Evolutionary conservation across 2,888 invertebrate genomes (phyloP).

Genomic region (Caenorhabditis sp.): DNA sequence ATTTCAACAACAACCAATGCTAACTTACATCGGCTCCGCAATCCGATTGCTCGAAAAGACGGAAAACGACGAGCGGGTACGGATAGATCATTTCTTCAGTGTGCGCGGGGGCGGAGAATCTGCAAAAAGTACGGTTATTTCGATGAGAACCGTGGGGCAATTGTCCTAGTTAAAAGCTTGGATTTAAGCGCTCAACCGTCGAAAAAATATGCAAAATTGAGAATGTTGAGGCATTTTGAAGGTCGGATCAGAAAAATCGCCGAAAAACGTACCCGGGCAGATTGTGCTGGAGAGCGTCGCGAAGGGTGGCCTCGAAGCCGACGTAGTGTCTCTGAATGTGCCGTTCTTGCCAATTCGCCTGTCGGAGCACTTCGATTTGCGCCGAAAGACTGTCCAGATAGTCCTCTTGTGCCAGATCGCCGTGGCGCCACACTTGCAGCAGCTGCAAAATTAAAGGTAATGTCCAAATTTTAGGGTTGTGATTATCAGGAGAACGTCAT

Average conservation of each 20-base stretch:
- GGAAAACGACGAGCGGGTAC: slow-evolving; percentile 93
- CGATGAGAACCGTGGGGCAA: too few relatives aligned
- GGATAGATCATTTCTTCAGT: slow-evolving; percentile 92
- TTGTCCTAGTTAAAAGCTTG: too few relatives aligned
- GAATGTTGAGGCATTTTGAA: too few relatives aligned
- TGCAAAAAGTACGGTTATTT: too few relatives aligned
- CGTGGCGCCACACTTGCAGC: slow-evolving; percentile 84
- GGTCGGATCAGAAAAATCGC: too few relatives aligned
- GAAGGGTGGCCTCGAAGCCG: slow-evolving; percentile 93
- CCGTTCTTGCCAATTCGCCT: slow-evolving; percentile 87
- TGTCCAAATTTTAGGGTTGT: background rate
- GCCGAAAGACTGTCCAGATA: slow-evolving; percentile 97
- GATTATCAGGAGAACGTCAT: background rate
- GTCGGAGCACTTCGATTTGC: slow-evolving; percentile 89
- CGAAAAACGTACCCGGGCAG: slow-evolving; percentile 82
- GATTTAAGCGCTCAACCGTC: too few relatives aligned
- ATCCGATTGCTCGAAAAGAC: slow-evolving; percentile 97
- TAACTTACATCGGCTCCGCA: slow-evolving; percentile 86
- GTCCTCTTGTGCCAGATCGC: slow-evolving; percentile 95
- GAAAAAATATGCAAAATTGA: too few relatives aligned
- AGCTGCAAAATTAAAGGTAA: slow-evolving; percentile 83
- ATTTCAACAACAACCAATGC: background rate
- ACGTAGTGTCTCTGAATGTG: slow-evolving; percentile 88
- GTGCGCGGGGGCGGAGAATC: slow-evolving; percentile 92
- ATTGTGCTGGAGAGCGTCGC: slow-evolving; percentile 96